These are phyloP conservation scores for Uloborus diversus DNA, from an alignment of 1,140 invertebrate species.

Conservation along the genomic window DNA sequence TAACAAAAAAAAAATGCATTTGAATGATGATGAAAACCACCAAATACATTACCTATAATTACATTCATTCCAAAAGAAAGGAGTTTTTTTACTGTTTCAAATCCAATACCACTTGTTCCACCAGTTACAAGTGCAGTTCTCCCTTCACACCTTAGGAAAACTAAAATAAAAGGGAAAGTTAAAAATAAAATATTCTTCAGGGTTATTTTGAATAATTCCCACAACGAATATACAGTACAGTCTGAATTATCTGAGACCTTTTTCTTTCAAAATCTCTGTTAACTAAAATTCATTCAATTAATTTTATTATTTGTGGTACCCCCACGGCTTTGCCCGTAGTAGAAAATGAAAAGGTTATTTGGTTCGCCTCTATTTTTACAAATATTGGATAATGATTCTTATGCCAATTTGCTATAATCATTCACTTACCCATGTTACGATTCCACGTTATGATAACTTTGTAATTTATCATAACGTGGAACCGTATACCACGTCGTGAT, in stretches of 20 bases:
- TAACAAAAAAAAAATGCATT: background rate
- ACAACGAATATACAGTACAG: background rate
- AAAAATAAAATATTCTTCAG: background rate
- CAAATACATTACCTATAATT: conserved; percentile 76
- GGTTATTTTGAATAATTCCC: background rate
- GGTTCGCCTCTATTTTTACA: too few relatives aligned
- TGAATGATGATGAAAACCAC: background rate
- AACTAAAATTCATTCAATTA: background rate
- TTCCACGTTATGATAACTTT: too few relatives aligned
- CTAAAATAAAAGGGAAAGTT: conserved; percentile 6
- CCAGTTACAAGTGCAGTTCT: conserved; percentile 66
- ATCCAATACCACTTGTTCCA: conserved; percentile 85
- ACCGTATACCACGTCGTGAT: too few relatives aligned
- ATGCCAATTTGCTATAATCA: too few relatives aligned
- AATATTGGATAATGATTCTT: too few relatives aligned
- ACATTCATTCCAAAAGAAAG: conserved; percentile 83
- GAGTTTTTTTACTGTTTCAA: conserved; percentile 80
- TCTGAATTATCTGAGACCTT: background rate
- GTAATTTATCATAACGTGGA: too few relatives aligned
- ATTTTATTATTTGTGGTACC: too few relatives aligned
- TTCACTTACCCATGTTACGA: too few relatives aligned
- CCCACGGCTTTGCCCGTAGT: too few relatives aligned
- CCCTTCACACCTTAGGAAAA: conserved; percentile 46
- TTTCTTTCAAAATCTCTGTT: background rate
- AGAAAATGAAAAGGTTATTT: too few relatives aligned